Evolutionary conservation across 2,888 invertebrate species (phyloP).

Genomic region (Troilus luridus): DNA sequence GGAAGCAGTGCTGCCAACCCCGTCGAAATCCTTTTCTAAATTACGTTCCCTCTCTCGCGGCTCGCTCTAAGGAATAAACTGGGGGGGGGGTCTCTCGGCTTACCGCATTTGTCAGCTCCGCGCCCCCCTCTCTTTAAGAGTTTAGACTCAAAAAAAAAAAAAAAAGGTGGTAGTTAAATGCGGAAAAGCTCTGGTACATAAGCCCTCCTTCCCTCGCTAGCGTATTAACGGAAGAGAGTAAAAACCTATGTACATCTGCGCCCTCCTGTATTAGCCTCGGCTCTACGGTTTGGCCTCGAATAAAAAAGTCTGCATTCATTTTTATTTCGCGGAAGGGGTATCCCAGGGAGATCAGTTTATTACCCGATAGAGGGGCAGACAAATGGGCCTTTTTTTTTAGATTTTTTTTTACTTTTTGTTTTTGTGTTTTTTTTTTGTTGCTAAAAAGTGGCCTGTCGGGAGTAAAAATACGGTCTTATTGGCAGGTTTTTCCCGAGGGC

Average conservation of each 20-base stretch:
- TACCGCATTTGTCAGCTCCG: slow-evolving; percentile 8
- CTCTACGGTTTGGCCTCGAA: slow-evolving; percentile 33
- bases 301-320: slow-evolving; percentile 59
- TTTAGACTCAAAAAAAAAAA: slow-evolving; percentile 47
- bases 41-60: slow-evolving; percentile 49
- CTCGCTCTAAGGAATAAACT: slow-evolving; percentile 13
- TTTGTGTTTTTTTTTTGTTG: neutral
- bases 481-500: slow-evolving; percentile 59
- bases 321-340: slow-evolving; percentile 54
- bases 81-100: neutral
- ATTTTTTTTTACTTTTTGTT: slow-evolving; percentile 30
- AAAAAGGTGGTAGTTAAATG: slow-evolving; percentile 51
- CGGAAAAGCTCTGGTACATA: neutral
- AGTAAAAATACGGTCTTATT: slow-evolving; percentile 60
- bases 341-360: slow-evolving; percentile 56
- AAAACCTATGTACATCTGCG: slow-evolving; percentile 56
- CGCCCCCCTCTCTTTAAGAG: slow-evolving; percentile 5
- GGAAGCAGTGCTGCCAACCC: slow-evolving; percentile 11
- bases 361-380: slow-evolving; percentile 59
- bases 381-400: slow-evolving; percentile 53
- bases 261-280: slow-evolving; percentile 46
- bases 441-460: slow-evolving; percentile 13
- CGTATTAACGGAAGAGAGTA: slow-evolving; percentile 58
- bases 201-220: neutral
- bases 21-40: slow-evolving; percentile 50